Evolutionary conservation across 2,888 invertebrate species (phyloP), one percentile per base, ranked within the genome.

Genomic region (Coronaproctus castanopsis): DNA sequence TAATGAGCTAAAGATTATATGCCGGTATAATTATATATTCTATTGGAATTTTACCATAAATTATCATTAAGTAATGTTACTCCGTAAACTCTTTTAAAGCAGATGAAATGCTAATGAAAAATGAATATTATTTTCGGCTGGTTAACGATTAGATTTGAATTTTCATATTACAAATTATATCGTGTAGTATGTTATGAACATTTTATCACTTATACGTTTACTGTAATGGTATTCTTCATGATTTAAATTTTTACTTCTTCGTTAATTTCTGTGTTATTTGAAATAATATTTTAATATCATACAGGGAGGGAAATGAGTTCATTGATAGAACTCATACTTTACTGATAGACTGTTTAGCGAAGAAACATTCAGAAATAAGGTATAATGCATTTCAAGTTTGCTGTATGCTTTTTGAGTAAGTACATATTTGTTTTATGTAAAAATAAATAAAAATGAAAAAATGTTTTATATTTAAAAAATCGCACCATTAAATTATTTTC

Each of bases 311-410:
- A 8, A 71, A 75, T 63, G 68, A 67, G 22, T 72, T 74, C 67
- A 69, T 76, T 2, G 69, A 71, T 54, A 70, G 72, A 65, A 70
- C 71, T 2, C 74, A 71, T 65, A 69, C 72, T 51, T 64, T 73
- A 50, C 61, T 77, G 52, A 69, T 72, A 66, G 68, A 70, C 21
- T 73, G 75, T 61, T 66, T 78, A 48, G 69, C 71, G 57, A 72
- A 73, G 64, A 71, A 75, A 2, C 78, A 78, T 69, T 70, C 76
- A 18, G 77, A 78, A 70, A 72, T 78, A 55, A 69, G 78, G 14
- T 70, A 71, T 48, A 75, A 75, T 64, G 70, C 76, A 8, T 74
- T 77, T 64, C 74, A 73, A 63, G 71, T 78, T 50, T 72, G 74
- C 57, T 71, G 76, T 66, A 72, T 74, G 63, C 68, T 79, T 14